Evolutionary conservation across 2,797 vertebrate genomes (phyloP).

Genomic region (Hypotaenidia okinawae): DNA sequence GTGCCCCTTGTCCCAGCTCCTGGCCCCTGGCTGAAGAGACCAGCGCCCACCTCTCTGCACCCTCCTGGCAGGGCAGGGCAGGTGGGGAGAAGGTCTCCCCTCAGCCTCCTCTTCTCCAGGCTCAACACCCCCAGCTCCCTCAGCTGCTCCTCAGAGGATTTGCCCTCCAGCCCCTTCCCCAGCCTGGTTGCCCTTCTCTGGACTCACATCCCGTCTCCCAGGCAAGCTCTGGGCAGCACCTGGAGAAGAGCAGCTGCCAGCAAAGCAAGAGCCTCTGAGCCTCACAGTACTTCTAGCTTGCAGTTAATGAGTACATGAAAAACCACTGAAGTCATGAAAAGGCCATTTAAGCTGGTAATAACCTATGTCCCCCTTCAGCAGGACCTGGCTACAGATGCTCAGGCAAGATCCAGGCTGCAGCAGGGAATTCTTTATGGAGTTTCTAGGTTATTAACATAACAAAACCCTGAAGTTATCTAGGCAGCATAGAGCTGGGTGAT

Average conservation of each 20-base stretch:
- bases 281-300: background rate
- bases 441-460: background rate
- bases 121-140: no score
- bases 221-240: background rate
- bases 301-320: constrained; percentile 1
- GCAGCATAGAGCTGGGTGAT: background rate
- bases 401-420: background rate
- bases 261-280: background rate
- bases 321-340: background rate
- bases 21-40: no score
- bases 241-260: background rate
- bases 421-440: background rate
- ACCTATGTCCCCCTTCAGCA: background rate
- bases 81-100: no score
- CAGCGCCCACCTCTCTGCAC: no score
- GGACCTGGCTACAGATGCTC: background rate
- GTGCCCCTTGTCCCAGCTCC: no score
- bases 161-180: no score
- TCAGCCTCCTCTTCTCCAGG: no score
- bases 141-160: no score
- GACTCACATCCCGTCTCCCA: background rate
- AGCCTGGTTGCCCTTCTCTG: no score
- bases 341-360: constrained; percentile 6
- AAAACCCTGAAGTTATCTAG: background rate
- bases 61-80: no score